Evolutionary conservation across 2,113 vertebrate species (phyloP).

Genomic region (Arizona elegans): DNA sequence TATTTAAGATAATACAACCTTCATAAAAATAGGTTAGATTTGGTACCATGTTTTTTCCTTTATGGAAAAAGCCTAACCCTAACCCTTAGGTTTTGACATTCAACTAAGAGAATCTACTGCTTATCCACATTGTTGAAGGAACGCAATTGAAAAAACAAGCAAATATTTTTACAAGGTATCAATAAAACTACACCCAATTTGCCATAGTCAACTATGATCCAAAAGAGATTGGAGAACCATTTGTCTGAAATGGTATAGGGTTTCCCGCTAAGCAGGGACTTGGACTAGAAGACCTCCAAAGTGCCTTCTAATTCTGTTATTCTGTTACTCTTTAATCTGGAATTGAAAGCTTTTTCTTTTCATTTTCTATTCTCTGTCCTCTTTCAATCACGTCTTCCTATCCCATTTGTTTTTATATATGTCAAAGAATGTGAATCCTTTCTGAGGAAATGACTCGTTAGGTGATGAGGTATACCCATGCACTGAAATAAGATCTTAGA

Average conservation of each 20-base stretch:
- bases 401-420: neutral
- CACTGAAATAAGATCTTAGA: neutral
- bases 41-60: neutral
- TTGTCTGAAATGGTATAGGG: no score
- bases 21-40: neutral
- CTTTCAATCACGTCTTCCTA: neutral
- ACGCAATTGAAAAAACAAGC: neutral
- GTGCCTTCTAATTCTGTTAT: no score
- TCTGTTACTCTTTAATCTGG: neutral
- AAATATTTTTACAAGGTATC: neutral
- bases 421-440: neutral
- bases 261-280: no score
- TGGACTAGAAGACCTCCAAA: no score
- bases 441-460: neutral
- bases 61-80: no score
- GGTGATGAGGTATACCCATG: neutral
- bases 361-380: neutral
- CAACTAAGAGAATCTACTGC: neutral
- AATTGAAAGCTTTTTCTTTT: neutral
- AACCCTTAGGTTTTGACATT: neutral
- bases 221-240: neutral
- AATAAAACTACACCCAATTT: neutral
- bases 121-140: neutral
- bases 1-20: neutral
- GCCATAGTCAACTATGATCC: neutral